Conservation (phyloP, 2,113 vertebrate species). For the Rhynchopsitta pachyrhyncha region DNA sequence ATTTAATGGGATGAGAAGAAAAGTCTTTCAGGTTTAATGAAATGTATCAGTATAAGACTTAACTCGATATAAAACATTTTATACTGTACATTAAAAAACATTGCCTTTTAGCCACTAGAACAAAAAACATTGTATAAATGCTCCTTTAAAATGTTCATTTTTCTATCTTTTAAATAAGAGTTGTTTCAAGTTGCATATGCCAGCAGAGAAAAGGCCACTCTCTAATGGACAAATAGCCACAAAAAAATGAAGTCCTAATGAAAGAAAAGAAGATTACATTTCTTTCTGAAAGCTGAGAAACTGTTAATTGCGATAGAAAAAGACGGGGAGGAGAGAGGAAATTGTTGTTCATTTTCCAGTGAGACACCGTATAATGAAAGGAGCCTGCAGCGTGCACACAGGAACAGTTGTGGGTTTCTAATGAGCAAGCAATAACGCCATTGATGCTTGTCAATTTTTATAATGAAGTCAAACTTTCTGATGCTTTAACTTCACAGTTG, state of each 20-base stretch:
- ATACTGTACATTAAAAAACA: slow-evolving; percentile 52
- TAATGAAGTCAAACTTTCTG: neutral
- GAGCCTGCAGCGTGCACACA: neutral
- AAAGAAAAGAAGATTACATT: neutral
- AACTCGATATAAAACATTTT: slow-evolving; percentile 61
- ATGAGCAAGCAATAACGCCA: neutral
- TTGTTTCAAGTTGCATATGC: slow-evolving; percentile 9
- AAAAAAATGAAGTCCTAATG: neutral
- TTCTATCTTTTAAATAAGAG: slow-evolving; percentile 36
- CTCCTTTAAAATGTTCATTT: slow-evolving; percentile 31
- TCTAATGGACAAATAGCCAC: neutral
- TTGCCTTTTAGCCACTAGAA: slow-evolving; percentile 29
- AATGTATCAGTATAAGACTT: slow-evolving; percentile 51
- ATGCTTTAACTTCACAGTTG: neutral
- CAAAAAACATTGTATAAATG: slow-evolving; percentile 35
- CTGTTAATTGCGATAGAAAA: neutral
- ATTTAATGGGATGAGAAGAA: slow-evolving; percentile 65
- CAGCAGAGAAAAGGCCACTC: neutral
- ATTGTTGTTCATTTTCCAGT: neutral
- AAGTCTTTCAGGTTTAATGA: slow-evolving; percentile 64
- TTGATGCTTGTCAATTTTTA: neutral
- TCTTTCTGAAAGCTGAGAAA: neutral
- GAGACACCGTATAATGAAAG: neutral
- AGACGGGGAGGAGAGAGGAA: neutral
- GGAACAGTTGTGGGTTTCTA: neutral